phyloP scores from a whole-genome alignment of 2,797 vertebrate genomes.

The Pterois miles region DNA sequence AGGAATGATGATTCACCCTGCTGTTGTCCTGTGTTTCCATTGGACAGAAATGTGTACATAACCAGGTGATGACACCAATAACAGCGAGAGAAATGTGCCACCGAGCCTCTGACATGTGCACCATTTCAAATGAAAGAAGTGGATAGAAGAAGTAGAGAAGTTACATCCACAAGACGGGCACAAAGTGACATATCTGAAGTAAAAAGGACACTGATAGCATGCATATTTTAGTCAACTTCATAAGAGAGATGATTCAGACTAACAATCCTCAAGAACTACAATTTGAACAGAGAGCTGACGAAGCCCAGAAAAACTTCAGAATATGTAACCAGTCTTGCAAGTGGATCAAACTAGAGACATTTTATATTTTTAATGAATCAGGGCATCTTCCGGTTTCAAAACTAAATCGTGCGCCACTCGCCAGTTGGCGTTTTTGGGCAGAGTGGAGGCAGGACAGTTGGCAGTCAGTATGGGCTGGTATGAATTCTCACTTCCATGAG shows the following conservation, averaged over 20 bases:
- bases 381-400: slow-evolving; percentile 43
- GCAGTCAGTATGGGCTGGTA: slow-evolving; percentile 71
- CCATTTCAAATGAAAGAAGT: not conserved
- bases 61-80: slow-evolving; percentile 59
- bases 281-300: not conserved
- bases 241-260: slow-evolving; percentile 22
- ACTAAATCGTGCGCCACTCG: slow-evolving; percentile 48
- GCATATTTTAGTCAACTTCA: slow-evolving; percentile 15
- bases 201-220: not conserved
- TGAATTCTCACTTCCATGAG: slow-evolving; percentile 81
- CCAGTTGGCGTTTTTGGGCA: slow-evolving; percentile 74
- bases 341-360: slow-evolving; percentile 4
- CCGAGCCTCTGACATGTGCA: slow-evolving; percentile 10
- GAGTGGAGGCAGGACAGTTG: slow-evolving; percentile 75
- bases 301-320: not conserved
- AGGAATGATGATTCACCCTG: slow-evolving; percentile 72
- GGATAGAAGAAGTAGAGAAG: not conserved
- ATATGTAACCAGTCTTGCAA: not conserved
- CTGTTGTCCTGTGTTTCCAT: slow-evolving; percentile 65
- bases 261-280: slow-evolving; percentile 7
- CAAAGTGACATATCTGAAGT: not conserved
- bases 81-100: slow-evolving; percentile 32
- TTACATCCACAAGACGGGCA: not conserved
- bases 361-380: slow-evolving; percentile 29
- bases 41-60: slow-evolving; percentile 57